Evolutionary conservation across 1,140 invertebrate genomes (phyloP).

Genomic region (Maniola jurtina): DNA sequence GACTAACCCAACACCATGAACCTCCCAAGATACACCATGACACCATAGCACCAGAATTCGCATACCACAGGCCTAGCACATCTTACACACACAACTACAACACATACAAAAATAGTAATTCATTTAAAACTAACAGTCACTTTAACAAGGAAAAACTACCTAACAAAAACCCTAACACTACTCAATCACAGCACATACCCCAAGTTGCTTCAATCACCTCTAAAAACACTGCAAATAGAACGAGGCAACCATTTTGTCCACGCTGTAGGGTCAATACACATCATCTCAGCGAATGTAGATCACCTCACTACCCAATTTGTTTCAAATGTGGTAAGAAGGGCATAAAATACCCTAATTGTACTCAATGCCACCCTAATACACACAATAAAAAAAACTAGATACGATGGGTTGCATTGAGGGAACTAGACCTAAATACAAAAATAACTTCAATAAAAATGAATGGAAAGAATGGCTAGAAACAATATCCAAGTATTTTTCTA

Average conservation of each 20-base stretch:
- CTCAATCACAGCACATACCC: neutral
- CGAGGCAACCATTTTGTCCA: no score
- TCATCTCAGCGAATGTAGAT: neutral
- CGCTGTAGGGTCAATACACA: neutral
- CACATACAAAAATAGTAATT: neutral
- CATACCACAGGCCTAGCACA: neutral
- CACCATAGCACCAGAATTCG: no score
- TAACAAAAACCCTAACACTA: neutral
- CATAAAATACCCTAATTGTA: neutral
- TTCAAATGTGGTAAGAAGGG: slow-evolving; percentile 4
- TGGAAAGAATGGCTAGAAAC: neutral
- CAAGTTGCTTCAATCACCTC: no score
- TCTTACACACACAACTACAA: neutral
- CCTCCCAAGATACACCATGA: slow-evolving; percentile 3
- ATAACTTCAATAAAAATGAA: neutral
- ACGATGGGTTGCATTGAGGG: neutral
- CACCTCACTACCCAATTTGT: neutral
- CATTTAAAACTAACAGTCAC: neutral
- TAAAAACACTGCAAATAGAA: no score
- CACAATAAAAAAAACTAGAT: neutral
- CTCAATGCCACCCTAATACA: neutral
- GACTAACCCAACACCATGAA: neutral
- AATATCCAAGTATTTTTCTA: neutral
- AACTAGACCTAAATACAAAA: neutral
- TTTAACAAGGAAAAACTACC: neutral